Base-by-base conservation (phyloP, 2,888 invertebrate genomes). In the Epsilonema sp. region DNA sequence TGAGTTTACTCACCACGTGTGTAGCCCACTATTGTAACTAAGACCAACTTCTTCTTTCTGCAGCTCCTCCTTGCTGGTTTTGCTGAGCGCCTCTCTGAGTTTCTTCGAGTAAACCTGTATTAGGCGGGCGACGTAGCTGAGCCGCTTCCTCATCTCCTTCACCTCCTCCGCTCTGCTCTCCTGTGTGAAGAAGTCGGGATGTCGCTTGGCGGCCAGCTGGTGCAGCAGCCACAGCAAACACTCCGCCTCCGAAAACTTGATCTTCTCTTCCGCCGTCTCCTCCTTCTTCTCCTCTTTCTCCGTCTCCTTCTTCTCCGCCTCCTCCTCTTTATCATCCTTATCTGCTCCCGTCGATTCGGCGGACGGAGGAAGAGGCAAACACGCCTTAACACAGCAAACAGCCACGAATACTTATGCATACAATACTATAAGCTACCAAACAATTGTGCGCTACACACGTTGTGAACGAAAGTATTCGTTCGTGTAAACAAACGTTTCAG, bases 161-260 rank as follows among this genome's bases (percentile, higher is more conserved):
- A 87, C 70, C 55, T 76, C 74, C 13, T 78, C 77, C 22, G 78
- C 74, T 53, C 79, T 75, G 26, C 78, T 75, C 41, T 64, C 64
- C 16, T 56, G 59, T 19, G 76, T 75, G 45, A 83, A 68, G 65
- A 78, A 80, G 49, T 80, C 82, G 0, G 83, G 80, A 53, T 76
- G 74, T 60, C 80, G 80, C 52, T 79, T 75, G 46, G 81, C 84
- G 46, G 81, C 84, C 41, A 92, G 64, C 46, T 81, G 79, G 59
- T 78, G 77, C 55, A 77, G 74, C 19, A 73, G 67, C 63, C 75
- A 89, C 57, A 92, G 73, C 31, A 89, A 74, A 71, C 86, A 86
- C 70, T 92, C 92, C 2, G 90, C 84, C 62, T 82, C 80, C 36
- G 89, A 84, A 64, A 90, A 90, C 65, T 89, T 80, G 43, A 90